phyloP scores from a whole-genome alignment of 2,113 vertebrate genomes.

The Cnemophilus loriae region DNA sequence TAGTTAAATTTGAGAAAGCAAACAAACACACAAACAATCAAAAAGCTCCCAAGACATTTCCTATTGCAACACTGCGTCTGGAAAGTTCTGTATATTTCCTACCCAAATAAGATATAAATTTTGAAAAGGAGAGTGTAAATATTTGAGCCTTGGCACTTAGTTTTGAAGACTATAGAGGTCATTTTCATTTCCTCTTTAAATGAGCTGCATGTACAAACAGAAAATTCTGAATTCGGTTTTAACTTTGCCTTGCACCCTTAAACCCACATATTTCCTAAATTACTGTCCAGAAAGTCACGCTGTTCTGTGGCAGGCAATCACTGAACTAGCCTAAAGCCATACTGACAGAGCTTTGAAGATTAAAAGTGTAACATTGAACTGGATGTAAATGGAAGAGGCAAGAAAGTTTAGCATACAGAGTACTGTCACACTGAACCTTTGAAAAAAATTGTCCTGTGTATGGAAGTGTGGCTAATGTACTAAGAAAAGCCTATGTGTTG shows the following conservation, averaged over 20 bases:
- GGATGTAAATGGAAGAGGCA: not conserved
- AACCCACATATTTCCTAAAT: not conserved
- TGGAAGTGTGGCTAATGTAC: not conserved
- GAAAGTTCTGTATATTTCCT: not conserved
- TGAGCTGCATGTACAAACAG: not conserved
- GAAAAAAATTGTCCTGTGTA: not conserved
- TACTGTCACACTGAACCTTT: not conserved
- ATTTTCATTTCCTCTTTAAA: not conserved
- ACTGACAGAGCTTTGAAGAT: constrained; percentile 41
- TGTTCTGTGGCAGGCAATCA: not conserved
- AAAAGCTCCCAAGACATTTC: not conserved
- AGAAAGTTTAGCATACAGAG: not conserved
- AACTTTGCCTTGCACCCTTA: not conserved
- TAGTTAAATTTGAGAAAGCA: not conserved
- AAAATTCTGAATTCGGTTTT: not conserved
- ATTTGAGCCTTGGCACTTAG: not conserved
- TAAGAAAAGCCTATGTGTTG: not conserved
- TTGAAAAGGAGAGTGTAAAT: not conserved
- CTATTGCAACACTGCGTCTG: not conserved
- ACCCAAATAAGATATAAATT: not conserved
- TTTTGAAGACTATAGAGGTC: not conserved
- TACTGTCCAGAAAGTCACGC: not conserved
- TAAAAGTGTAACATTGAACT: not conserved
- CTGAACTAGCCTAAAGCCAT: not conserved
- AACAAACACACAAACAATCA: not conserved